Evolutionary conservation across 2,797 vertebrate species (phyloP).

Genomic region (Kryptopterus vitreolus): DNA sequence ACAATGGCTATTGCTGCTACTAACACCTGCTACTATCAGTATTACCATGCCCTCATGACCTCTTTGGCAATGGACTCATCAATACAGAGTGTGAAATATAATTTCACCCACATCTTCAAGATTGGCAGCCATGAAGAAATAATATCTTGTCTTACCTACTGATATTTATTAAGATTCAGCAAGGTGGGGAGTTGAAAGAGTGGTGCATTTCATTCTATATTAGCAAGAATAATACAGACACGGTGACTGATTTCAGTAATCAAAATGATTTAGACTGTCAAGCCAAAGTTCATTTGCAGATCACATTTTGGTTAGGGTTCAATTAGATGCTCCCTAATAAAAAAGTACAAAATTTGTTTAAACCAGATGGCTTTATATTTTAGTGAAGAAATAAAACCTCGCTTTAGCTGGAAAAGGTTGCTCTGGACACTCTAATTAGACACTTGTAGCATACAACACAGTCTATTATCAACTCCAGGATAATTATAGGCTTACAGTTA

Average conservation of each 20-base stretch:
- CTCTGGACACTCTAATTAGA: slow-evolving; percentile 8
- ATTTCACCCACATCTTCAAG: slow-evolving; percentile 2
- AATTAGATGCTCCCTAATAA: background rate
- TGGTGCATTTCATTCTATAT: background rate
- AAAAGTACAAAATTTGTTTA: background rate
- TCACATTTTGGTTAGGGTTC: background rate
- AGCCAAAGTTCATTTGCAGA: background rate
- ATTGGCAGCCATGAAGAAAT: slow-evolving; percentile 8
- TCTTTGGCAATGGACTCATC: slow-evolving; percentile 54
- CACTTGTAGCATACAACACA: background rate
- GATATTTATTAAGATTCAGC: background rate
- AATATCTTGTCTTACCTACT: background rate
- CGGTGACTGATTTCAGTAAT: slow-evolving; percentile 7
- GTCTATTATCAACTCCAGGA: slow-evolving; percentile 9
- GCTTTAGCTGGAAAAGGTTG: background rate
- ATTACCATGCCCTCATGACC: slow-evolving; percentile 43
- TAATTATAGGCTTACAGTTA: background rate
- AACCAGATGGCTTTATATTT: background rate
- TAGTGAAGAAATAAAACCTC: background rate
- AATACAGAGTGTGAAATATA: background rate
- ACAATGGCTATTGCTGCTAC: slow-evolving; percentile 65
- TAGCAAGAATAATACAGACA: background rate
- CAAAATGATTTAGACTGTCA: background rate
- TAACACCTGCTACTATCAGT: slow-evolving; percentile 71
- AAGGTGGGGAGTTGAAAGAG: background rate